phyloP scores from a whole-genome alignment of 2,888 invertebrate species.

The Cosmopolites sordidus region DNA sequence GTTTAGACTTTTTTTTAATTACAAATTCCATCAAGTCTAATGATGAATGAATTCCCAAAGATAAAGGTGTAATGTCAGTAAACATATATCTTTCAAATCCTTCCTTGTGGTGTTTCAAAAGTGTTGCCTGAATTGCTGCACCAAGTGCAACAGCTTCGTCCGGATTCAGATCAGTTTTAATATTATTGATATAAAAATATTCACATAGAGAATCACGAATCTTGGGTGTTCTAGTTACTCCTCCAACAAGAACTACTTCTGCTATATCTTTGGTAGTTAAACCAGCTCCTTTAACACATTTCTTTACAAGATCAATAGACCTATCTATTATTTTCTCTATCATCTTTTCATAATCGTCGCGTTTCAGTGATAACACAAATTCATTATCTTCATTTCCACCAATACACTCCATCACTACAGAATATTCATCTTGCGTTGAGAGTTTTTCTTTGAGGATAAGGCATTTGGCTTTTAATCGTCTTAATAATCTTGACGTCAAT shows the following conservation, averaged over 20 bases:
- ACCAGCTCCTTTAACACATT: slow-evolving; percentile 24
- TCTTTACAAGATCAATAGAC: slow-evolving; percentile 23
- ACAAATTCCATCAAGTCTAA: slow-evolving; percentile 26
- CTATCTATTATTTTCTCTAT: slow-evolving; percentile 21
- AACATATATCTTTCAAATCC: slow-evolving; percentile 21
- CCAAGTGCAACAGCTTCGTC: slow-evolving; percentile 35
- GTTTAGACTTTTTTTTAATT: slow-evolving; percentile 27
- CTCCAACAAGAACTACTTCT: slow-evolving; percentile 32
- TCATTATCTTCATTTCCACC: slow-evolving; percentile 7
- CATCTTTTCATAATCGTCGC: slow-evolving; percentile 27
- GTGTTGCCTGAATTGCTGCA: slow-evolving; percentile 31
- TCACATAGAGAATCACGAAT: slow-evolving; percentile 23
- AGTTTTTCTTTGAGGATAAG: slow-evolving; percentile 19
- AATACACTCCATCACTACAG: slow-evolving; percentile 9
- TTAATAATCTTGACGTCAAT: slow-evolving; percentile 6
- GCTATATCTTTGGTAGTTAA: slow-evolving; percentile 24
- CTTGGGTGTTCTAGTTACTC: slow-evolving; percentile 31
- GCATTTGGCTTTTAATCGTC: slow-evolving; percentile 17
- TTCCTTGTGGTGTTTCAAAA: slow-evolving; percentile 15
- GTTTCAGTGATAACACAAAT: slow-evolving; percentile 17
- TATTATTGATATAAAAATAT: slow-evolving; percentile 24
- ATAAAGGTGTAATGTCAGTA: slow-evolving; percentile 32
- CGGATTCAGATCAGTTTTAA: slow-evolving; percentile 29
- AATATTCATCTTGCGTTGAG: slow-evolving; percentile 12
- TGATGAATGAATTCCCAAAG: slow-evolving; percentile 27